A percentile compares a stretch with the other conserved stretches of the same genome.
Conservation (phyloP, 2,797 vertebrate species). For the Macroramphosus scolopax region DNA sequence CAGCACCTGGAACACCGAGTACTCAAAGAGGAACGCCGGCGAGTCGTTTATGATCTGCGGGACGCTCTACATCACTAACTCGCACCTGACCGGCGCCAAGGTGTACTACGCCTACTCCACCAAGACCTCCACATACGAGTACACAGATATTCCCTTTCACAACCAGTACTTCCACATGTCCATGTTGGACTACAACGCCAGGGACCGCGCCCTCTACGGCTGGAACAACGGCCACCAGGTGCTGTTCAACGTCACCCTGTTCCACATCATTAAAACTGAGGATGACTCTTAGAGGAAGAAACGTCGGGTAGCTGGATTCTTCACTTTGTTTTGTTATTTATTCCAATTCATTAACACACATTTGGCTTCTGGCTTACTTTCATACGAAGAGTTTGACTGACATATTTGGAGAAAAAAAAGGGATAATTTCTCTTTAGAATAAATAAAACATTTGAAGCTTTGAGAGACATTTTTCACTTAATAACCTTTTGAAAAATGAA, state of each 20-base stretch:
- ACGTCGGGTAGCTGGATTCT: no score
- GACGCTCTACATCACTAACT: conserved; percentile 96
- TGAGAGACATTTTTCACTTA: no score
- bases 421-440: no score
- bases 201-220: conserved; percentile 93
- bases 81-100: conserved; percentile 96
- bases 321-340: no score
- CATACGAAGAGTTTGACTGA: conserved; percentile 4
- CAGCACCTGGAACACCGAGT: conserved; percentile 95
- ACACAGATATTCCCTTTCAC: conserved; percentile 97
- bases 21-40: conserved; percentile 97
- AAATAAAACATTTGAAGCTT: conserved; percentile 9
- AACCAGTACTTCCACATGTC: conserved; percentile 99
- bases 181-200: conserved; percentile 98
- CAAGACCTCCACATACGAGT: conserved; percentile 94
- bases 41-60: conserved; percentile 99
- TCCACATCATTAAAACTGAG: conserved; percentile 97
- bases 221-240: conserved; percentile 99
- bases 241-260: conserved; percentile 97
- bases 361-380: conserved; percentile 5
- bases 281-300: conserved; percentile 83
- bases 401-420: background rate
- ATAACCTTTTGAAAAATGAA: conserved; percentile 12
- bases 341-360: no score
- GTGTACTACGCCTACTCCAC: conserved; percentile 98